Evolutionary conservation across 1,140 invertebrate species (phyloP), one percentile per base, ranked within the genome.

Genomic region (Heliothis subflexa): DNA sequence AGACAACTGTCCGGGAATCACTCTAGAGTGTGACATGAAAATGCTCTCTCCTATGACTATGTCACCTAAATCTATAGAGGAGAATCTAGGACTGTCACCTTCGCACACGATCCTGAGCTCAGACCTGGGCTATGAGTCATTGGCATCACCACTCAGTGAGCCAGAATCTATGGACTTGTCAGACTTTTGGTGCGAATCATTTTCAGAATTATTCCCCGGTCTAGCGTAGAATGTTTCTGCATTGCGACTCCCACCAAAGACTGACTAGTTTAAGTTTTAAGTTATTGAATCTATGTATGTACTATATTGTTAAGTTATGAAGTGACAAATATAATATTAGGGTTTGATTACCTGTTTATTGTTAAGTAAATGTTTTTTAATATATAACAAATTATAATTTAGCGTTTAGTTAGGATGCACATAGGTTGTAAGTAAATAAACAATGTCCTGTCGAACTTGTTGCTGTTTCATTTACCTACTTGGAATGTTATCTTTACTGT

Each of bases 161-260:
- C 77, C 81, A 14, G 92, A 89, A 62, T 89, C 93, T 55, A 91
- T 94, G 84, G 89, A 94, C 78, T 87, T 96, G 66, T 91, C 95
- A 80, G 96, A 96, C 87, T 93, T 96, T 81, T 96, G 96, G 96
- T 95, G 95, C 76, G 96, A 96, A 86, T 96, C 95, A 71, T 95
- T 96, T 84, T 95, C 95, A 40, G 96, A 96, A 91, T 87, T 96
- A 74, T 96, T 96, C 87, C 96, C 96, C 1, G 95, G 93, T 78
- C 85, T 96, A 78, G 95, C 95, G 25, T 96, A 94, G 93, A 80
- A 84, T 85, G 14, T 54, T 77, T 91, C 85, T 90, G 86, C 64
- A 75, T 49, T 81, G 82, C 77, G 73, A 81, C 83, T 87, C 83
- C 85, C 93, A 85, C 91, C 90, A 88, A 94, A 93, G 93, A 94